Base-by-base conservation (phyloP, 2,797 vertebrate genomes). In the Myotis pilosus region DNA sequence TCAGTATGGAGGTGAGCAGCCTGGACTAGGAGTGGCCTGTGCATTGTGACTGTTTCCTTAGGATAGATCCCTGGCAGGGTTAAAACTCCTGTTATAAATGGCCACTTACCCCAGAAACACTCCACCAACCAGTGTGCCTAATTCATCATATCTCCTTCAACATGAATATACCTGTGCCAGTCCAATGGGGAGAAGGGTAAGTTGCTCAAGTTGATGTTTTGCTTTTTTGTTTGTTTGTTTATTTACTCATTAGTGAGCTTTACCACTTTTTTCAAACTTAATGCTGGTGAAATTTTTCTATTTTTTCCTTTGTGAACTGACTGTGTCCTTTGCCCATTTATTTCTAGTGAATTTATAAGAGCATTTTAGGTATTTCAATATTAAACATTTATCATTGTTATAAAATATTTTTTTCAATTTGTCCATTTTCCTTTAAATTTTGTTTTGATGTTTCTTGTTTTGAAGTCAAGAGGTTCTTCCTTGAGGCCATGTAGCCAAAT, bases 381-480 rank as follows among this genome's bases (percentile, higher is more conserved):
- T 41, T 84, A 72, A 87, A 76, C 60, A n/a, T 87, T 38, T 92
- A 33, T 64, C 15, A 33, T 57, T 11, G 41, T 83, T 53, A 82
- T 72, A 57, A 68, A 78, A 4, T 66, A 17, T 62, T 71, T n/a
- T 51, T 89, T 64, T 81, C 4, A 49, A n/a, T 84, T 90, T 94
- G 3, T 23, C 13, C 8, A 51, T n/a, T 92, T 71, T 11, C 19
- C 19, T 91, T 91, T 84, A 62, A 64, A 69, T 88, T 89, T 89
- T 57, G 25, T 72, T 71, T 80, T 75, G 33, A 25, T 25, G 1
- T 47, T 95, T 92, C 60, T 92, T 90, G 17, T 80, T 85, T 88
- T 75, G 86, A 89, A 94, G 83, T 41, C 28, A 44, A 92, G 78
- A 86, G 15, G 3, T 64, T 75, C 53, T 95, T 87, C 69, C 94